Conservation (phyloP, 2,113 vertebrate species). For the Heteronetta atricapilla region DNA sequence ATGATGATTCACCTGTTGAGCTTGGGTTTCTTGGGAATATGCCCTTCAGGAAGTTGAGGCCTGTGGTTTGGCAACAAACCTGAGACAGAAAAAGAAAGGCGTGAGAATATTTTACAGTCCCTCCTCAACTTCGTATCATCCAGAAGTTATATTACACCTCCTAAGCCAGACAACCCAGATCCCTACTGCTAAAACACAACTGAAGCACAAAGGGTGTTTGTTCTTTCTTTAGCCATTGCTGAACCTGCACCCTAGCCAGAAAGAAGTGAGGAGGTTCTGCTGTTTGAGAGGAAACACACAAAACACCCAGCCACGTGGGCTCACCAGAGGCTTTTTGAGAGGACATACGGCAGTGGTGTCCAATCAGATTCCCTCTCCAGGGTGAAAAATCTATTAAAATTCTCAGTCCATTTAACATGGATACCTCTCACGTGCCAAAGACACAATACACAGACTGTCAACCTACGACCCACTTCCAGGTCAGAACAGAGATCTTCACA, state of each 20-base stretch:
- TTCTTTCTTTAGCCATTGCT: not conserved
- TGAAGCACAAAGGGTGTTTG: not conserved
- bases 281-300: not conserved
- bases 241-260: not conserved
- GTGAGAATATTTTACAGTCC: not conserved
- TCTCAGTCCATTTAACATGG: not conserved
- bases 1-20: slow-evolving; percentile 86
- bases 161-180: not conserved
- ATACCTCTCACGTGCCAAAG: not conserved
- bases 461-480: not conserved
- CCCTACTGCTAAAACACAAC: not conserved
- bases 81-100: slow-evolving; percentile 61
- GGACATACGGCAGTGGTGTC: not conserved
- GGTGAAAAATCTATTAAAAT: not conserved
- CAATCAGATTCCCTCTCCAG: not conserved
- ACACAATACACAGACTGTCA: not conserved
- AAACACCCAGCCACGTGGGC: not conserved
- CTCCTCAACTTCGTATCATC: not conserved
- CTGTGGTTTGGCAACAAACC: slow-evolving; percentile 96
- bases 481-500: not conserved
- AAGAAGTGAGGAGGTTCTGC: not conserved
- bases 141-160: not conserved
- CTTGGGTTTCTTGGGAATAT: slow-evolving; percentile 77
- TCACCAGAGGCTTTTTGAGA: not conserved
- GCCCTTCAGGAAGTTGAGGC: slow-evolving; percentile 86